Conservation (phyloP, 1,140 invertebrate genomes). For the Augochlora pura region DNA sequence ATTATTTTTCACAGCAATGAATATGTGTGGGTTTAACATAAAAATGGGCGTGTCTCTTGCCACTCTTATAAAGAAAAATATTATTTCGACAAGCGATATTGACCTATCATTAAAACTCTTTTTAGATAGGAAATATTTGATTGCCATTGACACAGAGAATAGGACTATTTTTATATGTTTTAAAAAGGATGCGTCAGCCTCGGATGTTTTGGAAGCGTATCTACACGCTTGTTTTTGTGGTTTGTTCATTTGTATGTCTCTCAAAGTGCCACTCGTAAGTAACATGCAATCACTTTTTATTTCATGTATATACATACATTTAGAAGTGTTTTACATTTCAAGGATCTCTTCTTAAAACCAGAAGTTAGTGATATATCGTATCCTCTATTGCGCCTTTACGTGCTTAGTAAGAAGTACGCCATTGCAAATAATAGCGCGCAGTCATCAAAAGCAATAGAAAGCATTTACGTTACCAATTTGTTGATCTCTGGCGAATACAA, state of each 20-base stretch:
- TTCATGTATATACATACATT: background rate
- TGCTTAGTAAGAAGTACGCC: slow-evolving; percentile 64
- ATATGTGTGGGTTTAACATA: slow-evolving; percentile 81
- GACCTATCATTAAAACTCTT: slow-evolving; percentile 72
- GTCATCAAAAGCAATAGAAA: slow-evolving; percentile 47
- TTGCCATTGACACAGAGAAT: slow-evolving; percentile 76
- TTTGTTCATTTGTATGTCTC: slow-evolving; percentile 60
- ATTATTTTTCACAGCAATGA: slow-evolving; percentile 75
- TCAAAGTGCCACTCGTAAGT: slow-evolving; percentile 53
- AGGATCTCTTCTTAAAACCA: slow-evolving; percentile 45
- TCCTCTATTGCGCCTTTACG: slow-evolving; percentile 53
- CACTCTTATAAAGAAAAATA: slow-evolving; percentile 71
- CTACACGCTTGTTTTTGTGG: slow-evolving; percentile 80
- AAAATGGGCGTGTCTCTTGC: slow-evolving; percentile 81
- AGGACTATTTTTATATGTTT: slow-evolving; percentile 79
- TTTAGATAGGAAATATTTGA: slow-evolving; percentile 77
- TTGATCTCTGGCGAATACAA: slow-evolving; percentile 74
- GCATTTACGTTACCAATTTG: slow-evolving; percentile 37
- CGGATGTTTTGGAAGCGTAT: slow-evolving; percentile 80
- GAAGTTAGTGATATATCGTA: slow-evolving; percentile 54
- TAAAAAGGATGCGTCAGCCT: slow-evolving; percentile 71
- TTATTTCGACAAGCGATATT: slow-evolving; percentile 70
- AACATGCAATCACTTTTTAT: background rate
- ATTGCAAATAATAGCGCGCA: slow-evolving; percentile 14
- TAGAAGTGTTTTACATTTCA: background rate